These are phyloP conservation scores for Syngnathoides biaculeatus DNA, from an alignment of 2,113 vertebrate species.

Conservation along the genomic window DNA sequence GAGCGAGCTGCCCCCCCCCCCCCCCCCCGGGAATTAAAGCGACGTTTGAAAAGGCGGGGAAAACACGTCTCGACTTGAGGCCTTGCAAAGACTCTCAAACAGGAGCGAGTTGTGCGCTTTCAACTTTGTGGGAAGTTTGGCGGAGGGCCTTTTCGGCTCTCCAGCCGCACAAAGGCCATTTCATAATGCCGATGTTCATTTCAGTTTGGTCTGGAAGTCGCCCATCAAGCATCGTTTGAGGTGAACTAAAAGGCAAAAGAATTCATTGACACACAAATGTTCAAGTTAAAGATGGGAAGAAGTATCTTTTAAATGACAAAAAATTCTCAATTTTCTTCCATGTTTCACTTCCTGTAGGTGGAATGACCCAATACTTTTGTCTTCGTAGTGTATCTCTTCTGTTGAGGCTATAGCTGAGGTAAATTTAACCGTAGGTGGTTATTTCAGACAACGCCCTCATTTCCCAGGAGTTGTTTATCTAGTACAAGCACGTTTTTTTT, in stretches of 20 bases:
- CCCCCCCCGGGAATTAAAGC: constrained; percentile 25
- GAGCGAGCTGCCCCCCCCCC: constrained; percentile 13
- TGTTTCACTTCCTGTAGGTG: background rate
- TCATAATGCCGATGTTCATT: no score
- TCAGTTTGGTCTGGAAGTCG: no score
- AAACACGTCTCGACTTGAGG: constrained; percentile 12
- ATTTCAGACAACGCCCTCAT: background rate
- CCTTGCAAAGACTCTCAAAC: background rate
- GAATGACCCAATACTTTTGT: background rate
- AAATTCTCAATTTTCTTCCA: background rate
- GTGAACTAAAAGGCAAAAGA: no score
- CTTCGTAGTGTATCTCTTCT: background rate
- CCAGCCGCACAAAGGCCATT: no score
- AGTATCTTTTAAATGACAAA: no score
- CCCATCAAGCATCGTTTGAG: no score
- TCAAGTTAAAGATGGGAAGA: no score
- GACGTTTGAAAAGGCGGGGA: constrained; percentile 3
- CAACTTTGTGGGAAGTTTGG: no score
- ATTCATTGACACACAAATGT: no score
- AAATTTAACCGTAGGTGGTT: background rate
- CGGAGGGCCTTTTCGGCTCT: no score
- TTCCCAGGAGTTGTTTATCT: constrained; percentile 15
- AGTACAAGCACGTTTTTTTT: no score
- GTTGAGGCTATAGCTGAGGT: background rate
- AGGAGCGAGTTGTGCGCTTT: background rate